Evolutionary conservation across 2,113 vertebrate genomes (phyloP).

Genomic region (Lipotes vexillifer): DNA sequence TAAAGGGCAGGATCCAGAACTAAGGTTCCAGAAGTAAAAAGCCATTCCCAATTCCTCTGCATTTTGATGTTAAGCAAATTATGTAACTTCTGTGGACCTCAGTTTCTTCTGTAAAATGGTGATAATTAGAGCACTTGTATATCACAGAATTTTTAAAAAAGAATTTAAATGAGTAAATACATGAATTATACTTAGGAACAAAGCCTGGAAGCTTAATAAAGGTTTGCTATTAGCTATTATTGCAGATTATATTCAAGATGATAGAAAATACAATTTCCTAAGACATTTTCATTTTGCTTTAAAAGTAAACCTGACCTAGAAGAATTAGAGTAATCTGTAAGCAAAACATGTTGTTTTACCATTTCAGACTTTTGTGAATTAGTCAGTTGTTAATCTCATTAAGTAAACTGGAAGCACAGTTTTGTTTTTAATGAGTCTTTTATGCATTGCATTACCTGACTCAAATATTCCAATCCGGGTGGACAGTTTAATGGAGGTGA

Average conservation of each 20-base stretch:
- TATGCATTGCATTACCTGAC: conserved; percentile 72
- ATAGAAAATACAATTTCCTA: neutral
- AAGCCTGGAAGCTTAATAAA: neutral
- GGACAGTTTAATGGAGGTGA: conserved; percentile 72
- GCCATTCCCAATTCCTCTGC: neutral
- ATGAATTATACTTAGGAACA: neutral
- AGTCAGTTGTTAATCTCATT: neutral
- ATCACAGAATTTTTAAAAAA: neutral
- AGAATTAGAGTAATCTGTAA: neutral
- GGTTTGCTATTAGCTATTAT: neutral
- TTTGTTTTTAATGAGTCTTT: neutral
- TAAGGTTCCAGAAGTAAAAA: neutral
- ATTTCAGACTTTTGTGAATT: neutral
- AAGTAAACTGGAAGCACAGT: neutral
- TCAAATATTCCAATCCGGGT: conserved; percentile 82
- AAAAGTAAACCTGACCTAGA: neutral
- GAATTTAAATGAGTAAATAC: neutral
- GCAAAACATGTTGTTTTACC: neutral
- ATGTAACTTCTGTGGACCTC: neutral
- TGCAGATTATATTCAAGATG: neutral
- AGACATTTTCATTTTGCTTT: neutral
- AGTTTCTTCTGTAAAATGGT: neutral
- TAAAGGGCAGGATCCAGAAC: neutral
- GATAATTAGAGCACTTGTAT: neutral
- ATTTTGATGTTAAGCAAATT: neutral